A percentile compares a stretch with the other conserved stretches of the same genome.
Conservation (phyloP, 2,797 vertebrate species). For the Poeciliopsis paucimaculata region DNA sequence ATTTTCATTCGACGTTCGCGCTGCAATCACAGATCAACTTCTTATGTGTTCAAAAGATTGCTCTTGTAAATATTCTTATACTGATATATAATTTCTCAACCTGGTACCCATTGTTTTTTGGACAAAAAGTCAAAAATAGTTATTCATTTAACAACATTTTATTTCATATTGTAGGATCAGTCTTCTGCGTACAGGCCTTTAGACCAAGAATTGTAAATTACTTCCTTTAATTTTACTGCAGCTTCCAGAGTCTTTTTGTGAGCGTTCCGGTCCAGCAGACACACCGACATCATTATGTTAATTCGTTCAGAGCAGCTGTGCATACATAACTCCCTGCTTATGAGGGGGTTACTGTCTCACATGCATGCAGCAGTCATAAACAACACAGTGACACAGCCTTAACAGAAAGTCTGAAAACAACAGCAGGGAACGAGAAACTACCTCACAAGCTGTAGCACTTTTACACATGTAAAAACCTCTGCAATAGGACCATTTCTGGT, state of each 20-base stretch:
- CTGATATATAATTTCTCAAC: neutral
- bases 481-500: too few species aligned
- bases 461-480: neutral
- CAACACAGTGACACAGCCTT: slow-evolving; percentile 32
- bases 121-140: slow-evolving; percentile 6
- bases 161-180: slow-evolving; percentile 39
- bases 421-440: slow-evolving; percentile 1
- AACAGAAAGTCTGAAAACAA: slow-evolving; percentile 34
- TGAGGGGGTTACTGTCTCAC: slow-evolving; percentile 37
- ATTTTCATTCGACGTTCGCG: too few species aligned
- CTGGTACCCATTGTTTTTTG: neutral
- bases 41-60: neutral
- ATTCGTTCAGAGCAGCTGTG: slow-evolving; percentile 73
- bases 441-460: slow-evolving; percentile 8
- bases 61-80: neutral
- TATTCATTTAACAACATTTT: neutral
- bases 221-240: slow-evolving; percentile 78
- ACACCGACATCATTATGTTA: slow-evolving; percentile 79
- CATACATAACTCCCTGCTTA: slow-evolving; percentile 58
- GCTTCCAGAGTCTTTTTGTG: slow-evolving; percentile 75
- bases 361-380: slow-evolving; percentile 27
- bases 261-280: slow-evolving; percentile 71
- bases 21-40: neutral
- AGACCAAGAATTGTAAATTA: slow-evolving; percentile 71
- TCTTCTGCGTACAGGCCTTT: slow-evolving; percentile 45